Base-by-base conservation (phyloP, 2,113 vertebrate genomes). In the Gallinago undulata region DNA sequence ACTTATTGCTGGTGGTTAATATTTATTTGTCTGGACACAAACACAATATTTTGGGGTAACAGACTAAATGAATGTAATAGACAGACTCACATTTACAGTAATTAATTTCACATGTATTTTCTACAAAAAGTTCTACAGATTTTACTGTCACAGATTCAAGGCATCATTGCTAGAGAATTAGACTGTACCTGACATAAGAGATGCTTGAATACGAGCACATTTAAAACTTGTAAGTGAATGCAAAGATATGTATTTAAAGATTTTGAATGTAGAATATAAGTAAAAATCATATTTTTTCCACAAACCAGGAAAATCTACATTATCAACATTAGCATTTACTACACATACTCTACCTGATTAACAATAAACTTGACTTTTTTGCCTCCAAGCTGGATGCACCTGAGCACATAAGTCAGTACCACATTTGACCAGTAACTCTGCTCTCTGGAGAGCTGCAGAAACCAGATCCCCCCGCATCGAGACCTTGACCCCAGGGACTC, bases 181-280 rank as follows among this genome's bases (percentile, higher is more conserved):
- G 23, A 55, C 25, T 3, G 6, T 27, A 77, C 25, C 67, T 48
- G 28, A 35, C 23, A 15, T 2, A 14, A 37, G 27, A 89, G 17
- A 70, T n/a, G 7, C 19, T 17, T 59, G 14, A 51, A 41, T 14
- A 48, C 0, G 7, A 70, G 19, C 0, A 0, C 13, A 66, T 74
- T 77, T 93, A 67, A 41, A 70, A 92, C 30, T 53, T 27, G 0
- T 3, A 33, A 57, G 8, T 10, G 23, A 76, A 82, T n/a, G 37
- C 11, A 4, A 68, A 45, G 7, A n/a, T 7, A 4, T 55, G 21
- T 55, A 51, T 6, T 50, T 72, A 37, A 2, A 43, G 2, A 62
- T 39, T 39, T 48, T 70, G 30, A 89, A 78, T 16, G 50, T 13
- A 25, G 17, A 55, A 43, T 15, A 11, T 31, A 37, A 6, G 22